phyloP scores from a whole-genome alignment of 2,888 invertebrate genomes.

The Baronia brevicornis region DNA sequence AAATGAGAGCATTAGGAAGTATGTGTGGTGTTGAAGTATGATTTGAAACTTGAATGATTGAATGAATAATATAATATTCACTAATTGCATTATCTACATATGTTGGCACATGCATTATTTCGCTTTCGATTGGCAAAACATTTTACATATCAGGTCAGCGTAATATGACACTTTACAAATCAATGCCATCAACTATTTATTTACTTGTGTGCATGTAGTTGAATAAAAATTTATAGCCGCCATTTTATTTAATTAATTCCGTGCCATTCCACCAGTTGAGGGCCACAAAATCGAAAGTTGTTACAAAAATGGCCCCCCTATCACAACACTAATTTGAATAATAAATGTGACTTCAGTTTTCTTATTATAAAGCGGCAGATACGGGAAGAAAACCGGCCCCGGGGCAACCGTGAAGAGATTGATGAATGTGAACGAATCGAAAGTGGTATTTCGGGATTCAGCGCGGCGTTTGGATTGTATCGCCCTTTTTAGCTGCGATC shows the following conservation, averaged over 20 bases:
- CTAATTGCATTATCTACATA: too few species aligned
- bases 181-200: too few species aligned
- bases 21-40: too few species aligned
- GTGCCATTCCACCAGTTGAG: conserved; percentile 27
- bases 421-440: conserved; percentile 24
- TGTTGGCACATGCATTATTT: too few species aligned
- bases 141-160: too few species aligned
- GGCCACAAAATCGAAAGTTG: conserved; percentile 29
- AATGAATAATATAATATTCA: too few species aligned
- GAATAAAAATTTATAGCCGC: too few species aligned
- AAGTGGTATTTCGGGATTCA: conserved; percentile 28
- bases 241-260: conserved; percentile 9
- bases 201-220: too few species aligned
- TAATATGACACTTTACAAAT: too few species aligned
- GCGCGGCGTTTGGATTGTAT: conserved; percentile 14
- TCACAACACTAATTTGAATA: conserved; percentile 15
- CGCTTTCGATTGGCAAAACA: too few species aligned
- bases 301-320: conserved; percentile 13
- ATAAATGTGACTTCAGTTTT: conserved; percentile 12
- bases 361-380: conserved; percentile 13
- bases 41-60: too few species aligned
- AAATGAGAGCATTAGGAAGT: too few species aligned
- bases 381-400: conserved; percentile 5
- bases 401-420: conserved; percentile 6
- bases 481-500: conserved; percentile 3